Percentiles rank a stretch among this genome's conserved stretches.
Evolutionary conservation across 2,797 vertebrate species (phyloP).

Genomic region (Orestias chungarensis): DNA sequence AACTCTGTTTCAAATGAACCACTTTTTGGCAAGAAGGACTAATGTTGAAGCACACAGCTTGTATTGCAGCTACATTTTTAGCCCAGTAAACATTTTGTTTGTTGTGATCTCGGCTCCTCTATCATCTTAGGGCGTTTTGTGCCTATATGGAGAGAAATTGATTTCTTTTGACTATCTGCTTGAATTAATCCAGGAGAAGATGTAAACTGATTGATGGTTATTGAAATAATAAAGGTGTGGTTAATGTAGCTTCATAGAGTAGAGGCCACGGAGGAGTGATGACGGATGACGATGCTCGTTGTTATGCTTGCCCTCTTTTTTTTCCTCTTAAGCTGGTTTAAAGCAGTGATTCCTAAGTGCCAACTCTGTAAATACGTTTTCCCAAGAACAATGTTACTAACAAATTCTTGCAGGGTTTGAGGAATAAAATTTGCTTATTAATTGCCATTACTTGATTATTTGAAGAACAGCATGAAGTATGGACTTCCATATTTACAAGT

Average conservation of each 20-base stretch:
- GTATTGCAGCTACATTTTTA: neutral
- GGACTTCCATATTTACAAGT: neutral
- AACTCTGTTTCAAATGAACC: slow-evolving; percentile 4
- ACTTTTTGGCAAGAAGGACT: neutral
- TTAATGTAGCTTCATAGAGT: slow-evolving; percentile 25
- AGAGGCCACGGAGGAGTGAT: slow-evolving; percentile 7
- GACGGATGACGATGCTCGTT: slow-evolving; percentile 7
- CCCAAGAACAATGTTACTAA: neutral
- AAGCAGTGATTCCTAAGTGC: neutral
- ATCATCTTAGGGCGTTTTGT: slow-evolving; percentile 6
- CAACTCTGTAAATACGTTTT: neutral
- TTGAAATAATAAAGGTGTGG: slow-evolving; percentile 32
- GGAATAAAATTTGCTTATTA: neutral
- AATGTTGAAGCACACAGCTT: neutral
- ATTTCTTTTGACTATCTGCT: slow-evolving; percentile 23
- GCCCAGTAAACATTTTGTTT: slow-evolving; percentile 9
- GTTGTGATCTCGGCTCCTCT: slow-evolving; percentile 12
- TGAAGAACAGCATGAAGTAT: neutral
- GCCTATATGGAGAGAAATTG: slow-evolving; percentile 11
- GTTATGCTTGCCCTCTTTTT: neutral
- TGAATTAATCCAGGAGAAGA: slow-evolving; percentile 24
- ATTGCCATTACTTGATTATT: neutral
- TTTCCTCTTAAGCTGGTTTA: neutral
- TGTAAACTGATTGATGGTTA: slow-evolving; percentile 41
- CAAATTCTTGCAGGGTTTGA: neutral